Conservation (phyloP, 1,140 invertebrate genomes). For the Drosophila auraria region DNA sequence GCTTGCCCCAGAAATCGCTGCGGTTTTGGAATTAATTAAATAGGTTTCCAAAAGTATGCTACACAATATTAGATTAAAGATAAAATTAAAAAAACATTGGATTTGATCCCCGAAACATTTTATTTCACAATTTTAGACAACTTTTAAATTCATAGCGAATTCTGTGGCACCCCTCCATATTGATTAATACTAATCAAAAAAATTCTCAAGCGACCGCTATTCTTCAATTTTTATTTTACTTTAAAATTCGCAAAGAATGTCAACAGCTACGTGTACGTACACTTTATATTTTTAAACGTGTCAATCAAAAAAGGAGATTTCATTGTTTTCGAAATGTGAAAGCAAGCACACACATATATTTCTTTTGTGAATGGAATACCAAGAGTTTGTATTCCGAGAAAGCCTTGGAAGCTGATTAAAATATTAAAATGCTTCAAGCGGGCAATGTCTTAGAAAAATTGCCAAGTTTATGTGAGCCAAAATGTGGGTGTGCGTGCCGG, state of each 20-base stretch:
- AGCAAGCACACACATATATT: background rate
- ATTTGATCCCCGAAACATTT: background rate
- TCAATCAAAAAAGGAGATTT: constrained; percentile 19
- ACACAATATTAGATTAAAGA: background rate
- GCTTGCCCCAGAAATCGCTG: background rate
- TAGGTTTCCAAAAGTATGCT: background rate
- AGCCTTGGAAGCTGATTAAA: constrained; percentile 24
- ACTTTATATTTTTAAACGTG: constrained; percentile 21
- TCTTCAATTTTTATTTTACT: background rate
- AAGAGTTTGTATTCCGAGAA: background rate
- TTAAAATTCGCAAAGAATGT: background rate
- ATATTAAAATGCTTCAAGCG: constrained; percentile 34
- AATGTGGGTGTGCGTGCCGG: constrained; percentile 31
- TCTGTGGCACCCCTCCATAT: background rate
- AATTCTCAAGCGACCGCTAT: background rate
- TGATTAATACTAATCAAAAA: background rate
- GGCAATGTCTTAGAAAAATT: constrained; percentile 17
- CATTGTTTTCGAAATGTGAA: constrained; percentile 31
- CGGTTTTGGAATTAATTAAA: background rate
- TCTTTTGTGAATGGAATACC: constrained; percentile 9
- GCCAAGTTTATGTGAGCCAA: constrained; percentile 25
- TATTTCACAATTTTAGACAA: background rate
- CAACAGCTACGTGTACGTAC: background rate
- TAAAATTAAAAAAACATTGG: too few relatives aligned
- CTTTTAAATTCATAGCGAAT: background rate